Percentiles rank a stretch among this genome's conserved stretches.
Evolutionary conservation across 1,140 invertebrate genomes (phyloP).

Genomic region (Bursaphelenchus mucronatus): DNA sequence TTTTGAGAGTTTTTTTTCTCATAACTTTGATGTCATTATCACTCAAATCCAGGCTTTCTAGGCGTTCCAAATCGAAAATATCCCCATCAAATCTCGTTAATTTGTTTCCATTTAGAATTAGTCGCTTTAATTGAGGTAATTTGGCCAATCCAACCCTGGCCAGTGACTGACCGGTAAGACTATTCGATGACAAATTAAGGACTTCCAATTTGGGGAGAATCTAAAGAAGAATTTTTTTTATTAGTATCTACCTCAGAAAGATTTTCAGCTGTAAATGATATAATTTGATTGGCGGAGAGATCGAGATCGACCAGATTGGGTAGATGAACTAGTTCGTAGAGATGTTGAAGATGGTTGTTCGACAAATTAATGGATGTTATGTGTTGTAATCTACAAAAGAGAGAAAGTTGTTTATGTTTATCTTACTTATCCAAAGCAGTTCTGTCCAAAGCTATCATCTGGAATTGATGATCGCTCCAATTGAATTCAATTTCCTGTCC

Average conservation of each 20-base stretch:
- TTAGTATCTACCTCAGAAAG: conserved; percentile 17
- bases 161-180: conserved; percentile 25
- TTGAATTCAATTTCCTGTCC: conserved; percentile 2
- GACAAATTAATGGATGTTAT: conserved; percentile 34
- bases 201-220: conserved; percentile 29
- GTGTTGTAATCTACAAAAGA: conserved; percentile 32
- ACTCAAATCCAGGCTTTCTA: conserved; percentile 33
- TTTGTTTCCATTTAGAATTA: conserved; percentile 29
- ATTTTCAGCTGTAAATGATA: conserved; percentile 19
- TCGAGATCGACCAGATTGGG: conserved; percentile 21
- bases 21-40: conserved; percentile 34
- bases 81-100: conserved; percentile 27
- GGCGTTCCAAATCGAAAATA: conserved; percentile 25
- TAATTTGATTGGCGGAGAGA: conserved; percentile 24
- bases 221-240: conserved; percentile 16
- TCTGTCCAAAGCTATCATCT: conserved; percentile 40
- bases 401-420: not conserved
- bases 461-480: conserved; percentile 26
- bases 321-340: conserved; percentile 36
- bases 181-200: conserved; percentile 35
- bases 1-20: conserved; percentile 27
- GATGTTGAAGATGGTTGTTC: conserved; percentile 26
- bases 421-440: conserved; percentile 36
- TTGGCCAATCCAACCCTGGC: conserved; percentile 22
- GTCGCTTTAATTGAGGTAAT: conserved; percentile 22